These are phyloP conservation scores for Hippolais icterina DNA, from an alignment of 2,113 vertebrate species.

Conservation along the genomic window DNA sequence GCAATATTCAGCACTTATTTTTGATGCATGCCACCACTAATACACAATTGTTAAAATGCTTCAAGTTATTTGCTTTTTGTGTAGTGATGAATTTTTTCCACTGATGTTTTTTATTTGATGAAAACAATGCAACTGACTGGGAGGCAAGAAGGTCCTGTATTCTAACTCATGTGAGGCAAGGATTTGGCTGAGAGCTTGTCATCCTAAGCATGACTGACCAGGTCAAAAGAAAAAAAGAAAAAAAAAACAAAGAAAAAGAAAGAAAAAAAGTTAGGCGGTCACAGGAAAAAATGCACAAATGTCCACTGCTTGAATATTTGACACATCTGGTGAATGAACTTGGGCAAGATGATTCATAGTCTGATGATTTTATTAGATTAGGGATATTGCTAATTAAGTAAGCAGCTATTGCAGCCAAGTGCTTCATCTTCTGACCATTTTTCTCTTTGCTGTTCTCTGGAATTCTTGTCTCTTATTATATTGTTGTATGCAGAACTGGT, in stretches of 20 bases:
- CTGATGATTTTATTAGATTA: neutral
- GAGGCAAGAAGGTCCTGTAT: constrained; percentile 10
- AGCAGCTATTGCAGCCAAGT: neutral
- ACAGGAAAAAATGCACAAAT: neutral
- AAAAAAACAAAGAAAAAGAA: too few species aligned
- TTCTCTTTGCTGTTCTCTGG: neutral
- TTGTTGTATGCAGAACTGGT: neutral
- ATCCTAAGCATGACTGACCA: neutral
- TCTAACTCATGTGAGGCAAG: neutral
- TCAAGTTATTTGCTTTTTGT: constrained; percentile 63
- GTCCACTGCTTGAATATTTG: neutral
- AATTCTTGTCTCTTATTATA: neutral
- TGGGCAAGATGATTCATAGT: neutral
- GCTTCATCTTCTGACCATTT: neutral
- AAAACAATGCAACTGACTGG: constrained; percentile 35
- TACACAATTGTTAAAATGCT: constrained; percentile 14
- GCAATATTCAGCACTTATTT: constrained; percentile 53
- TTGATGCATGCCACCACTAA: constrained; percentile 41
- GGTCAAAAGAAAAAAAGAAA: neutral
- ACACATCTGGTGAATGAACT: neutral
- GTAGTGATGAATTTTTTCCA: constrained; percentile 32
- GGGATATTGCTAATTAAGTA: neutral
- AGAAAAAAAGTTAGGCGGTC: neutral
- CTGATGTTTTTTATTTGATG: constrained; percentile 49
- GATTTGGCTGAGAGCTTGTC: neutral